Conservation (phyloP, 2,113 vertebrate genomes). For the cat (Felis catus) region F.catus_Fca126_mat1.0 CM031417.1:94142001-94142500, state of each 20-base stretch:
- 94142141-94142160: conserved; percentile 16
- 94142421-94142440: neutral
- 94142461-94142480: neutral
- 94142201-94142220: neutral
- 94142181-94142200: neutral
- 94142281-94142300: neutral
- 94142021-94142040: neutral
- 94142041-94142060: neutral
- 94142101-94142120: neutral
- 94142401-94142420: neutral
- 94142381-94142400: neutral
- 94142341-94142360: neutral
- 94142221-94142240: neutral
- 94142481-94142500: neutral
- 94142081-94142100: neutral
- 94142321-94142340: neutral
- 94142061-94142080: neutral
- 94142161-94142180: neutral
- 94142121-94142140: neutral
- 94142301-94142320: neutral
- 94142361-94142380: neutral
- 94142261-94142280: neutral
- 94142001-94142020: neutral
- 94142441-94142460: neutral
- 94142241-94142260: neutral